Conservation (phyloP, 2,113 vertebrate genomes). For the Melanerpes aurifrons region DNA sequence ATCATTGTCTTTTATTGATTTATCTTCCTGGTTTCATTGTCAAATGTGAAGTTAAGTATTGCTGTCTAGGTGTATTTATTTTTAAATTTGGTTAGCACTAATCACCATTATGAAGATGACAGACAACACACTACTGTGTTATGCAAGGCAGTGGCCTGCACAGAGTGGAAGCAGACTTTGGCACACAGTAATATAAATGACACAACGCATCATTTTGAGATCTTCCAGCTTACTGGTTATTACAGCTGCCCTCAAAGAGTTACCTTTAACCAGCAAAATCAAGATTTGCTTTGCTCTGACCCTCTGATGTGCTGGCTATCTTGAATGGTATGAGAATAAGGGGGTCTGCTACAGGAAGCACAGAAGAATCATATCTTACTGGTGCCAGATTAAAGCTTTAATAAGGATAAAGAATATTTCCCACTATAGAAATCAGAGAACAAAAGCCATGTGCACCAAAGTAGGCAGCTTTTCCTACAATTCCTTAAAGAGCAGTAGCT, state of each 20-base stretch:
- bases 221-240: neutral
- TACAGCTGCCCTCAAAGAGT: neutral
- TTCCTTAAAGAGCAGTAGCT: neutral
- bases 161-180: neutral
- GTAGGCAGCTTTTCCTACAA: neutral
- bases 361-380: neutral
- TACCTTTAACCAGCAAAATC: neutral
- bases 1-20: slow-evolving; percentile 43
- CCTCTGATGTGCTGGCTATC: neutral
- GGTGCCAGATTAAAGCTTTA: neutral
- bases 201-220: neutral
- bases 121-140: slow-evolving; percentile 26
- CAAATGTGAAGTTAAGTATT: slow-evolving; percentile 48
- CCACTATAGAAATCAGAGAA: neutral
- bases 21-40: slow-evolving; percentile 35
- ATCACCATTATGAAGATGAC: slow-evolving; percentile 37
- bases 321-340: neutral
- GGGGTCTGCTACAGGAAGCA: neutral
- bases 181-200: neutral
- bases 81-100: slow-evolving; percentile 38
- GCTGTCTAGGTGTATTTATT: slow-evolving; percentile 17
- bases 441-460: neutral
- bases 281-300: neutral
- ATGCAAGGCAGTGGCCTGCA: neutral
- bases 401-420: neutral